phyloP scores from a whole-genome alignment of 2,113 vertebrate genomes.

The Pelusios castaneus region DNA sequence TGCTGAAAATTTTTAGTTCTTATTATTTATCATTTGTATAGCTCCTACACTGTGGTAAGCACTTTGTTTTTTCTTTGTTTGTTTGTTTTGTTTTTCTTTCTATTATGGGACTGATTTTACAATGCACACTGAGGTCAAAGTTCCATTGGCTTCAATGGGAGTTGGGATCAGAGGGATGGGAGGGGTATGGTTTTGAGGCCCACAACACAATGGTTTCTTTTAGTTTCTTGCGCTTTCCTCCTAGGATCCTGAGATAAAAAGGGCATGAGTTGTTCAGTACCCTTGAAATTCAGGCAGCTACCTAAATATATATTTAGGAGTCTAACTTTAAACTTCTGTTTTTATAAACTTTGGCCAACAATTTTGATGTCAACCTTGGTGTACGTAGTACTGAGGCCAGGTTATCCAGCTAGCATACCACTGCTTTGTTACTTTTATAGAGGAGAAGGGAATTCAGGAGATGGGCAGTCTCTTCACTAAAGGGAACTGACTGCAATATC shows the following conservation, averaged over 20 bases:
- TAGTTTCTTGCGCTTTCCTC: fast-evolving
- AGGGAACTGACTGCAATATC: conserved; percentile 30
- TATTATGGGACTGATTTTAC: background rate
- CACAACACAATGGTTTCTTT: background rate
- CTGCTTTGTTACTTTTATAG: conserved; percentile 16
- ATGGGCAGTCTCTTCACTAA: background rate
- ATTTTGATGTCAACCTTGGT: background rate
- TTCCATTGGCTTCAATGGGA: background rate
- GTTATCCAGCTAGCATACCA: background rate
- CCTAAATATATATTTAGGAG: background rate
- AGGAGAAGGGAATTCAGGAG: background rate
- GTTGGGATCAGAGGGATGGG: background rate
- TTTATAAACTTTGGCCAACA: background rate
- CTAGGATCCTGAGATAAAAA: background rate
- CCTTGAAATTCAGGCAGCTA: background rate
- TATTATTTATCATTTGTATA: background rate
- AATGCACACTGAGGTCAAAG: background rate
- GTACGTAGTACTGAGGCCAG: background rate
- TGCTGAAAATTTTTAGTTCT: background rate
- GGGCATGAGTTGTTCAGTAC: background rate
- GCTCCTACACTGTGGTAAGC: background rate
- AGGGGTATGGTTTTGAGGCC: background rate
- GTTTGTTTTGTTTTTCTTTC: background rate
- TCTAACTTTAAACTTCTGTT: background rate
- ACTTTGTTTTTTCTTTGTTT: background rate